phyloP scores from a whole-genome alignment of 2,113 vertebrate species.

The Syngnathus scovelli region DNA sequence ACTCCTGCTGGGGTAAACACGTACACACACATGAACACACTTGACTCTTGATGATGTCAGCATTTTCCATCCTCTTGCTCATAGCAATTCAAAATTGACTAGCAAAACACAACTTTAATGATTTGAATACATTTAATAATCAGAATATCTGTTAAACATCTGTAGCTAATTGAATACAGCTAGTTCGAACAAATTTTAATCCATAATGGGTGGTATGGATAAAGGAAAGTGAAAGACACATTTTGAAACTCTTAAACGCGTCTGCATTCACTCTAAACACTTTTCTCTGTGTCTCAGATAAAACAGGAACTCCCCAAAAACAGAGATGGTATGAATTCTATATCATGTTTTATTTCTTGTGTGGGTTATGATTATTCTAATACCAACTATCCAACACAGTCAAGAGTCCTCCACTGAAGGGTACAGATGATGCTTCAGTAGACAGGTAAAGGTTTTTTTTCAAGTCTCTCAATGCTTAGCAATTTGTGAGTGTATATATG shows the following conservation, averaged over 20 bases:
- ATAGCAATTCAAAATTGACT: neutral
- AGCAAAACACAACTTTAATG: neutral
- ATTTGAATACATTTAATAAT: neutral
- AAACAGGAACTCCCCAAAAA: conserved; percentile 11
- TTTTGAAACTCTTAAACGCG: no score
- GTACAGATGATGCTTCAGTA: conserved; percentile 37
- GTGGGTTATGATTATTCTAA: neutral
- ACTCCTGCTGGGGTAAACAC: conserved; percentile 21
- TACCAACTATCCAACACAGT: conserved; percentile 5
- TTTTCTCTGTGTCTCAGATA: neutral
- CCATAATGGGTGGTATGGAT: no score
- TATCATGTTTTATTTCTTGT: neutral
- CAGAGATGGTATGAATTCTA: conserved; percentile 31
- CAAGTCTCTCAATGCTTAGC: neutral
- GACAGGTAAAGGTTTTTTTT: conserved; percentile 39
- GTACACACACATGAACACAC: neutral
- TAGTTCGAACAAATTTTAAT: no score
- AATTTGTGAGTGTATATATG: neutral
- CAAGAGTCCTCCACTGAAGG: conserved; percentile 30
- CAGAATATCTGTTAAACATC: neutral
- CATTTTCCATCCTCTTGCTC: no score
- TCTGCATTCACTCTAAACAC: no score
- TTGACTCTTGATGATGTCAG: neutral
- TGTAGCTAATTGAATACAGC: no score
- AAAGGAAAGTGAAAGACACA: no score